These are phyloP conservation scores for Caradrina clavipalpis DNA, from an alignment of 2,888 invertebrate species.

Conservation along the genomic window DNA sequence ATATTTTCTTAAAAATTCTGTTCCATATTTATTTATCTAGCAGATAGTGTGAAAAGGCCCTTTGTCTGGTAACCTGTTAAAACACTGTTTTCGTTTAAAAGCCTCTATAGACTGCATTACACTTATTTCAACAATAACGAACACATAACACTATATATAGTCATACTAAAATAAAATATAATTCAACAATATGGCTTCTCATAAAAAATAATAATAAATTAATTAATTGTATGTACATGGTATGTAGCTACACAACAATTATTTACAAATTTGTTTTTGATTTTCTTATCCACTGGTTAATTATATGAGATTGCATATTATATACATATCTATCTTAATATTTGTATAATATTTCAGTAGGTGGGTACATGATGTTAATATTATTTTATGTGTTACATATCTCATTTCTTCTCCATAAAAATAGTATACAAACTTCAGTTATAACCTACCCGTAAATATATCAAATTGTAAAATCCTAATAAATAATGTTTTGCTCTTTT, in stretches of 20 bases:
- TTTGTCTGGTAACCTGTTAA: too few relatives aligned
- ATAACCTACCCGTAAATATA: too few relatives aligned
- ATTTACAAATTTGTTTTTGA: background rate
- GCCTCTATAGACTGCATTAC: too few relatives aligned
- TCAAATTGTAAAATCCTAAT: too few relatives aligned
- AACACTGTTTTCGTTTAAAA: too few relatives aligned
- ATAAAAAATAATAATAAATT: background rate
- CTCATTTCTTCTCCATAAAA: background rate
- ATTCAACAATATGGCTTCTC: conserved; percentile 1
- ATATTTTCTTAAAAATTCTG: too few relatives aligned
- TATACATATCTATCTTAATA: background rate
- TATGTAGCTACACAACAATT: conserved; percentile 7
- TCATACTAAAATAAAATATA: background rate
- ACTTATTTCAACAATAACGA: background rate
- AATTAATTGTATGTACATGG: background rate
- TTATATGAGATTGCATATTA: conserved; percentile 3
- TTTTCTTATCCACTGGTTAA: background rate
- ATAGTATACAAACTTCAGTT: background rate
- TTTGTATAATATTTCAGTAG: background rate
- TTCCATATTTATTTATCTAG: too few relatives aligned
- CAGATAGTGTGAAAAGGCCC: too few relatives aligned
- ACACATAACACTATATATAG: conserved; percentile 1
- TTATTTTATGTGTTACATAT: too few relatives aligned
- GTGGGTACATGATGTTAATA: background rate
- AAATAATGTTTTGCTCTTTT: too few relatives aligned